Evolutionary conservation across 2,797 vertebrate genomes (phyloP), one percentile per base, ranked within the genome.

Genomic region (Loris lydekkerianus): DNA sequence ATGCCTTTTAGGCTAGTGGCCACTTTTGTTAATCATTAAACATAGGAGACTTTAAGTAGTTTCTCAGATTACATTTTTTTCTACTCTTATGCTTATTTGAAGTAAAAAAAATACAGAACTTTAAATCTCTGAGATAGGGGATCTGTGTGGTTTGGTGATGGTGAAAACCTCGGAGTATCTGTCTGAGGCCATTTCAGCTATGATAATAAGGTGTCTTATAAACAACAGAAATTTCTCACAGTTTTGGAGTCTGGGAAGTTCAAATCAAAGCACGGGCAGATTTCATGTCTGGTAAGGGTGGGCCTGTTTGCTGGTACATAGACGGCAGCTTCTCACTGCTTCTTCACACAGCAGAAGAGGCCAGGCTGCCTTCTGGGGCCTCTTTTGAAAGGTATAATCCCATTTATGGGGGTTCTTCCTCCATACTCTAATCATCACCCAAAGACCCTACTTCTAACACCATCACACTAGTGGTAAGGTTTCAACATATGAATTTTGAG

Each of bases 21-120:
- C 17, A 56, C 56, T 37, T 72, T 73, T 63, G 21, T 75, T 70
- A 86, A 76, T 77, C 61, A 65, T 7, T 70, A 72, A 87, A 46
- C 23, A 81, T 18, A 67, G n/a, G 27, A 65, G 20, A 0, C n/a
- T 49, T 95, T 82, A 37, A 29, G 5, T 56, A 60, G 23, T 88
- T 93, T 92, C 56, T 93, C 34, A 58, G 53, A 40, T 83, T 69
- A n/a, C 21, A 61, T 87, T 21, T 78, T 49, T 63, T 75, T 43
- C 53, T 69, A 65, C 5, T 9, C 20, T n/a, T 73, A 7, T 72
- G 15, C 31, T 96, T 90, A 67, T 0, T 0, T 65, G 25, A 92
- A 20, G 25, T 81, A 49, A 77, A 81, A 63, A 31, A 58, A 31
- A 83, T 73, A 58, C 2, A 80, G 43, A 89, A 81, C 8, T 69